Percentiles rank a stretch among this genome's conserved stretches.
These are phyloP conservation scores for Stegophylla sp. DNA, from an alignment of 2,888 invertebrate species.

Conservation along the genomic window DNA sequence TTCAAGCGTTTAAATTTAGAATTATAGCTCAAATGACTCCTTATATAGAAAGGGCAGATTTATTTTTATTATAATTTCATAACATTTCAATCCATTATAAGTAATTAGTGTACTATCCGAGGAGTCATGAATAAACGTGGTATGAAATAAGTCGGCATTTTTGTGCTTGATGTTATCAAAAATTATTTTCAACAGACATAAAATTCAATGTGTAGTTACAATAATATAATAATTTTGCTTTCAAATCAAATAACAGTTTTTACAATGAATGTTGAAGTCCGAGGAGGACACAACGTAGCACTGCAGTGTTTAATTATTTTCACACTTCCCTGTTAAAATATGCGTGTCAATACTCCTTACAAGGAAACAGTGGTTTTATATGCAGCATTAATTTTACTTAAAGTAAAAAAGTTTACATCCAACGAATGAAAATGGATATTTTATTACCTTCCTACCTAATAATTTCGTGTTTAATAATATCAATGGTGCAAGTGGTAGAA, in stretches of 20 bases:
- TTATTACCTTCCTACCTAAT: slow-evolving; percentile 31
- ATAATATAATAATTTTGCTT: slow-evolving; percentile 22
- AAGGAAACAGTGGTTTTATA: not conserved
- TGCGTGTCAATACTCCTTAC: slow-evolving; percentile 7
- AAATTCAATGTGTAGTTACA: not conserved
- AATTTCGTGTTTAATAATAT: slow-evolving; percentile 32
- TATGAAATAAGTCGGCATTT: no score
- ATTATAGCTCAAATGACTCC: no score
- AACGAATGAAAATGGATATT: slow-evolving; percentile 32
- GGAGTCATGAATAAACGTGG: no score
- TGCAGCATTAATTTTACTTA: not conserved
- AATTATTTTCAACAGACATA: not conserved
- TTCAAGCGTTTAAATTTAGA: no score
- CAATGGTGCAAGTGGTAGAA: not conserved
- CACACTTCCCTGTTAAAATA: slow-evolving; percentile 51
- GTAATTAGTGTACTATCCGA: no score
- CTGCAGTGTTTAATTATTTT: slow-evolving; percentile 39
- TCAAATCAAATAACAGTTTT: slow-evolving; percentile 39
- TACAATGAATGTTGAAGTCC: not conserved
- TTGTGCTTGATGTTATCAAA: not conserved
- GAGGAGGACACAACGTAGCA: slow-evolving; percentile 2
- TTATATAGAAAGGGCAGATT: no score
- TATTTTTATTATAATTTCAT: no score
- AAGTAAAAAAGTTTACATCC: slow-evolving; percentile 2
- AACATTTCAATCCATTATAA: no score